phyloP scores from a whole-genome alignment of 2,888 invertebrate genomes.

The Electrophaes corylata region DNA sequence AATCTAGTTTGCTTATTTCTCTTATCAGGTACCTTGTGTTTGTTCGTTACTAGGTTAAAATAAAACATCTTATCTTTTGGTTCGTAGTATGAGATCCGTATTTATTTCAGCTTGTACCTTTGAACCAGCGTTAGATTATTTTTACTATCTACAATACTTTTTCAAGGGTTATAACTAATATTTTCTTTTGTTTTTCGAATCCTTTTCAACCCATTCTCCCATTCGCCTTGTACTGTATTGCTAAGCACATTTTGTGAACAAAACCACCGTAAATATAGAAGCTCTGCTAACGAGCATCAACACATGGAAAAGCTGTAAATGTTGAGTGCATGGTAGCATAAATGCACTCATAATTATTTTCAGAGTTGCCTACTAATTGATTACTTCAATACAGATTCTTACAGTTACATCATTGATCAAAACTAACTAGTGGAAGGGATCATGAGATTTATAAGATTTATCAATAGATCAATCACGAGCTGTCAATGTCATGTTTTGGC shows the following conservation, averaged over 20 bases:
- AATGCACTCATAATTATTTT: constrained; percentile 16
- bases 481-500: constrained; percentile 64
- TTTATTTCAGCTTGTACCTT: constrained; percentile 1
- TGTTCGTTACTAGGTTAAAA: constrained; percentile 23
- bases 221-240: not conserved
- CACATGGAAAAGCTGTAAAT: not conserved
- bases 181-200: not conserved
- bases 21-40: constrained; percentile 43
- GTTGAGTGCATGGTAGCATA: constrained; percentile 12
- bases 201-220: not conserved
- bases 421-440: constrained; percentile 33
- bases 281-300: constrained; percentile 6
- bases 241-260: not conserved
- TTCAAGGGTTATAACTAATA: too few species aligned
- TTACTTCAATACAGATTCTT: constrained; percentile 20
- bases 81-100: not conserved
- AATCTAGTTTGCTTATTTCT: constrained; percentile 43
- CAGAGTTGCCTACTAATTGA: constrained; percentile 17
- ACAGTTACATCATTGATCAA: constrained; percentile 24
- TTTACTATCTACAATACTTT: not conserved
- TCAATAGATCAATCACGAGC: constrained; percentile 66
- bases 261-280: not conserved
- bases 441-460: constrained; percentile 45
- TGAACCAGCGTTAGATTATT: not conserved
- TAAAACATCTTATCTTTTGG: constrained; percentile 14